These are phyloP conservation scores for Dascillus cervinus DNA, from an alignment of 2,888 invertebrate genomes.

Conservation along the genomic window DNA sequence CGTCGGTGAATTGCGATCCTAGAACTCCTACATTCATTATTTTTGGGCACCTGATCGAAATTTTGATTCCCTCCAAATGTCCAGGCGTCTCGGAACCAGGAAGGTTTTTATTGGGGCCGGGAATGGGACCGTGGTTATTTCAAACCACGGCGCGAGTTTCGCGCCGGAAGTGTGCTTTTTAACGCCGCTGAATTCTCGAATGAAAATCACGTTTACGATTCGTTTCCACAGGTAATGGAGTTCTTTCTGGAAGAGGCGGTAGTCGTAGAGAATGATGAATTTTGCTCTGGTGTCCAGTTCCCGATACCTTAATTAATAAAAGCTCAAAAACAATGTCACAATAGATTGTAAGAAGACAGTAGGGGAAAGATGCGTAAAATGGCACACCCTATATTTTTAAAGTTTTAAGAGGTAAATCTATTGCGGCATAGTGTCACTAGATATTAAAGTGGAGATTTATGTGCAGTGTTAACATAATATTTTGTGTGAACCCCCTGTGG, in stretches of 20 bases:
- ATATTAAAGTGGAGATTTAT: too few species aligned
- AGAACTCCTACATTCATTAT: too few species aligned
- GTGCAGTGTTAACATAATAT: too few species aligned
- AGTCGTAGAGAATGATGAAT: conserved; percentile 64
- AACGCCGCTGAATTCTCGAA: conserved; percentile 47
- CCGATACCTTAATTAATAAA: too few species aligned
- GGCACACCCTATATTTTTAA: too few species aligned
- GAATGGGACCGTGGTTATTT: conserved; percentile 66
- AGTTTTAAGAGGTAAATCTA: too few species aligned
- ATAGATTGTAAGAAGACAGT: too few species aligned
- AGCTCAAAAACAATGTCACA: too few species aligned
- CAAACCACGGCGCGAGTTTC: conserved; percentile 53
- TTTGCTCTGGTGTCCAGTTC: conserved; percentile 63
- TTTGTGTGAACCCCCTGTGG: too few species aligned
- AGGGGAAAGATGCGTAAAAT: too few species aligned
- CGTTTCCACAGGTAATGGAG: conserved; percentile 69
- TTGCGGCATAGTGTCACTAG: too few species aligned
- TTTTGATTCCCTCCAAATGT: conserved; percentile 58
- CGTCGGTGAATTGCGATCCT: too few species aligned
- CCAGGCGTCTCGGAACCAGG: conserved; percentile 55
- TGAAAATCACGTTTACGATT: conserved; percentile 66
- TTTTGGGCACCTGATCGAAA: conserved; percentile 52
- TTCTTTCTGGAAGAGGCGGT: conserved; percentile 55
- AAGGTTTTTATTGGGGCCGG: conserved; percentile 53
- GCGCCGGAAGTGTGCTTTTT: conserved; percentile 17